Conservation (phyloP, 1,140 invertebrate species). For the Odontomachus brunneus region DNA sequence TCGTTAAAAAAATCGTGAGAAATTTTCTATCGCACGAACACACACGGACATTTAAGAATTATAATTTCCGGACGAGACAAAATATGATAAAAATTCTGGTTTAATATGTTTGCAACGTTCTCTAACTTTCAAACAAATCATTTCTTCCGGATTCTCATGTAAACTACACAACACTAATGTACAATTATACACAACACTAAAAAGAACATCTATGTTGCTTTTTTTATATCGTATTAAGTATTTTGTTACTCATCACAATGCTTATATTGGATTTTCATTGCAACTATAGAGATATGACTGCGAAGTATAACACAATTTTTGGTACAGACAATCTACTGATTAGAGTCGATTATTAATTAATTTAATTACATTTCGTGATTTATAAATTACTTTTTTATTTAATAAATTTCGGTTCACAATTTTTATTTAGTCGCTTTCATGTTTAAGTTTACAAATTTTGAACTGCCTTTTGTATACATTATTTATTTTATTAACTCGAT, state of each 20-base stretch:
- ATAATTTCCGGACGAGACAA: background rate
- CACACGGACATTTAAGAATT: background rate
- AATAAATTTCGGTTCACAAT: no score
- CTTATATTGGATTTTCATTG: background rate
- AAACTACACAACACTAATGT: no score
- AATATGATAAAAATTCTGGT: background rate
- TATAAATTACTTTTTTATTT: background rate
- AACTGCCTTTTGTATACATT: background rate
- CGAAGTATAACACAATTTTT: background rate
- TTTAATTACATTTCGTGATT: slow-evolving; percentile 11
- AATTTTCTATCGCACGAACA: background rate
- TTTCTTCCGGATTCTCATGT: background rate
- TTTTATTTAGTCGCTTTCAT: background rate
- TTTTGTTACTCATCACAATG: slow-evolving; percentile 7
- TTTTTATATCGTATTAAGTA: background rate
- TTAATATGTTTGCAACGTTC: background rate
- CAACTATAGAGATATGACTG: background rate
- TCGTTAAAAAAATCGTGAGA: background rate
- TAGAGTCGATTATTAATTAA: background rate
- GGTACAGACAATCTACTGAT: background rate
- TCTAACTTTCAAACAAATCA: background rate
- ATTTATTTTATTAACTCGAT: background rate
- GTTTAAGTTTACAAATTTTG: background rate
- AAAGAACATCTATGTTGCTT: background rate
- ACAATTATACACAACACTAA: background rate